Evolutionary conservation across 2,113 vertebrate species (phyloP).

Genomic region (Hyaena hyaena): DNA sequence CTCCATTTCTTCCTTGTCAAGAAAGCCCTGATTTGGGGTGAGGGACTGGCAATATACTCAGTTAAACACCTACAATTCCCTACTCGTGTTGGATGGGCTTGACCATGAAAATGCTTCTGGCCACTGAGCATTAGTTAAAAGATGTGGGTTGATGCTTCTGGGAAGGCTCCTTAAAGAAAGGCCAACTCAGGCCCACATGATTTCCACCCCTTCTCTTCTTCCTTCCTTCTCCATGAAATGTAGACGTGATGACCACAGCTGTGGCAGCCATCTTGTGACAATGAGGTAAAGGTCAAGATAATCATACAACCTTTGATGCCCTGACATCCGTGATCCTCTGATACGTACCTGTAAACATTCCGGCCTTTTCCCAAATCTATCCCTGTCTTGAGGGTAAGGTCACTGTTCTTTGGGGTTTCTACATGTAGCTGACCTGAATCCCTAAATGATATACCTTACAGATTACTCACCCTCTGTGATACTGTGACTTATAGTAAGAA

Average conservation of each 20-base stretch:
- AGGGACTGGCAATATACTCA: background rate
- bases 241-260: background rate
- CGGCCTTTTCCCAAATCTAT: background rate
- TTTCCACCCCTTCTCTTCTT: background rate
- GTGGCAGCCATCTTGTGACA: background rate
- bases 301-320: background rate
- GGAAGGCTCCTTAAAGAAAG: background rate
- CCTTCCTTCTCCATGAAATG: background rate
- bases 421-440: background rate
- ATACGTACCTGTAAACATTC: background rate
- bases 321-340: background rate
- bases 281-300: background rate
- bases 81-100: fast-evolving
- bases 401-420: background rate
- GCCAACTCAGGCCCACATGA: fast-evolving
- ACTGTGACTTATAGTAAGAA: background rate
- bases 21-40: background rate
- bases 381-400: background rate
- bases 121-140: background rate
- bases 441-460: background rate
- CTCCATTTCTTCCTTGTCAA: background rate
- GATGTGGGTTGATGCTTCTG: background rate
- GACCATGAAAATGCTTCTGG: background rate
- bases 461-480: background rate
- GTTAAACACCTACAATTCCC: background rate